A percentile compares a stretch with the other conserved stretches of the same genome.
phyloP scores from a whole-genome alignment of 2,113 vertebrate genomes.

The Pardalotus punctatus region DNA sequence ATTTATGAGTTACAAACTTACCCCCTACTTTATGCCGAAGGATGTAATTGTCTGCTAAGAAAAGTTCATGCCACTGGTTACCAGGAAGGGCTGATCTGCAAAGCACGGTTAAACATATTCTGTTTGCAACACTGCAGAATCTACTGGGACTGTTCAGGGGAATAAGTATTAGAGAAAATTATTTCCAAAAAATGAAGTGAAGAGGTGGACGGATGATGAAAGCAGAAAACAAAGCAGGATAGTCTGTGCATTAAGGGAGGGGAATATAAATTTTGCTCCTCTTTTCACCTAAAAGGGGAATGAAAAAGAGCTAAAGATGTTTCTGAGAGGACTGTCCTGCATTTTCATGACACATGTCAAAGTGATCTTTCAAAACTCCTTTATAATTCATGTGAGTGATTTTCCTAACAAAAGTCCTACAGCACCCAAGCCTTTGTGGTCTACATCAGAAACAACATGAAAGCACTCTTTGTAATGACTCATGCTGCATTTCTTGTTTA shows the following conservation, averaged over 20 bases:
- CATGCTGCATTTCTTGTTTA: slow-evolving; percentile 10
- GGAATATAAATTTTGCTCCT: neutral
- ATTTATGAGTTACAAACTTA: neutral
- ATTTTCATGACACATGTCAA: slow-evolving; percentile 24
- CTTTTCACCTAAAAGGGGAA: neutral
- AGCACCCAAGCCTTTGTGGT: slow-evolving; percentile 43
- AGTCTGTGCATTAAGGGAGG: neutral
- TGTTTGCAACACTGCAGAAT: neutral
- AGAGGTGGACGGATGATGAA: neutral
- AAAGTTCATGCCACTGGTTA: neutral
- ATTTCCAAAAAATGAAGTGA: neutral
- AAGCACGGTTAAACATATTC: neutral
- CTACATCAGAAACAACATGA: slow-evolving; percentile 58
- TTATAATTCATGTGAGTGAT: slow-evolving; percentile 40
- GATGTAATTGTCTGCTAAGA: neutral
- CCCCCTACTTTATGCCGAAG: neutral
- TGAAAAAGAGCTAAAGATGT: neutral
- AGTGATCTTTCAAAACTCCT: slow-evolving; percentile 34
- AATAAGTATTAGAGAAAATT: neutral
- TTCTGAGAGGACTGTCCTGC: neutral
- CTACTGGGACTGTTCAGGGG: neutral
- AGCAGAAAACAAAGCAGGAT: neutral
- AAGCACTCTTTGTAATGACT: slow-evolving; percentile 35
- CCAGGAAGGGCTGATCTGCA: neutral
- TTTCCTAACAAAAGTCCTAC: slow-evolving; percentile 57